phyloP scores from a whole-genome alignment of 1,140 invertebrate species.

The Drosophila kanapiae region DNA sequence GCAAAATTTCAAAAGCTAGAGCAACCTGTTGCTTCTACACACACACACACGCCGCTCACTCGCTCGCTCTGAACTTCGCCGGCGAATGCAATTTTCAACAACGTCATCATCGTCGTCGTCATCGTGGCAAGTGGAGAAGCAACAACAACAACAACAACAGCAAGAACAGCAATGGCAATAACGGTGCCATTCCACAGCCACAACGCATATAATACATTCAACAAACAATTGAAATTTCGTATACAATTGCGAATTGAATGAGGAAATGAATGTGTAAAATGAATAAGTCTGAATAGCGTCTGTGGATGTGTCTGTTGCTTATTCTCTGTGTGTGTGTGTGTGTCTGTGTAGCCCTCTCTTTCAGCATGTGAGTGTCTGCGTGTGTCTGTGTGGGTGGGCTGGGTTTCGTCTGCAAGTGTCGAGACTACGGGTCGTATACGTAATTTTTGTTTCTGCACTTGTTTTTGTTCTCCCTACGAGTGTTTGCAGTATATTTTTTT shows the following conservation, averaged over 20 bases:
- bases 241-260: slow-evolving; percentile 84
- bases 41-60: slow-evolving; percentile 25
- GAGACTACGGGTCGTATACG: slow-evolving; percentile 79
- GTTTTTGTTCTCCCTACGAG: slow-evolving; percentile 44
- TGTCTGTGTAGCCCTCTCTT: slow-evolving; percentile 15
- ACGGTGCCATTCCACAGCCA: slow-evolving; percentile 40
- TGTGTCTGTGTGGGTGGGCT: slow-evolving; percentile 23
- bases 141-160: slow-evolving; percentile 18
- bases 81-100: slow-evolving; percentile 82
- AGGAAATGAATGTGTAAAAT: slow-evolving; percentile 84
- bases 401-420: slow-evolving; percentile 71
- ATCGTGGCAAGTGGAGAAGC: slow-evolving; percentile 22
- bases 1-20: slow-evolving; percentile 79
- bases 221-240: slow-evolving; percentile 83
- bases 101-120: slow-evolving; percentile 67
- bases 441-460: slow-evolving; percentile 64
- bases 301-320: slow-evolving; percentile 39
- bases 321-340: slow-evolving; percentile 12
- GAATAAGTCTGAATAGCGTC: slow-evolving; percentile 81
- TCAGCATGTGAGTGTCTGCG: slow-evolving; percentile 7
- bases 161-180: slow-evolving; percentile 37
- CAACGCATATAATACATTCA: slow-evolving; percentile 77
- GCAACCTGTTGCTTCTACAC: slow-evolving; percentile 61
- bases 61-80: slow-evolving; percentile 70
- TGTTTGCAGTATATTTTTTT: slow-evolving; percentile 38